A percentile compares a stretch with the other conserved stretches of the same genome.
phyloP scores from a whole-genome alignment of 2,797 vertebrate genomes.

The Myotis vivesi region DNA sequence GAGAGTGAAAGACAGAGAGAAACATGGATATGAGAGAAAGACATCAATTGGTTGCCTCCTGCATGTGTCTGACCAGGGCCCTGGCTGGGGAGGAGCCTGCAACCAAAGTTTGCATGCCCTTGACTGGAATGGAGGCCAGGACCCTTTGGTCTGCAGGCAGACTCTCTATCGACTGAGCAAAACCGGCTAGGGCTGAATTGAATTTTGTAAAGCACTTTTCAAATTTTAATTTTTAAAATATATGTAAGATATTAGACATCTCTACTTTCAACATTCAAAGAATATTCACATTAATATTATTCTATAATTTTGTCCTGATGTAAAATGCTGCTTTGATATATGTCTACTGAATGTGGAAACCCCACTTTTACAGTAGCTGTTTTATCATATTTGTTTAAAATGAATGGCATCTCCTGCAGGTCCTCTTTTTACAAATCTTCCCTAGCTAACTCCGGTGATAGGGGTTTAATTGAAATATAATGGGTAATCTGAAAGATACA shows the following conservation, averaged over 20 bases:
- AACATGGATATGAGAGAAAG: no score
- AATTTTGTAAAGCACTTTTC: not conserved
- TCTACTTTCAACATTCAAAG: not conserved
- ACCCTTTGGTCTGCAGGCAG: no score
- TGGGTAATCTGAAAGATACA: not conserved
- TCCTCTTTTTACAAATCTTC: not conserved
- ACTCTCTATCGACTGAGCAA: no score
- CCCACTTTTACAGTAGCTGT: not conserved
- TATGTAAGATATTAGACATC: not conserved
- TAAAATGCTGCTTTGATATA: not conserved
- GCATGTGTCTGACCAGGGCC: no score
- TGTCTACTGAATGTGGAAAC: not conserved
- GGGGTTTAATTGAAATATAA: not conserved
- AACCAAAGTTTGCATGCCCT: no score
- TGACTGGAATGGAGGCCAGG: no score
- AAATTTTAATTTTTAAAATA: not conserved
- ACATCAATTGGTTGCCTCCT: no score
- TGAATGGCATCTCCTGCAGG: not conserved
- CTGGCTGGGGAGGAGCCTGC: no score
- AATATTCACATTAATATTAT: not conserved
- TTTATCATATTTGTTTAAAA: not conserved
- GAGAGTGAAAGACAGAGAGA: no score
- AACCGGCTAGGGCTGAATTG: not conserved
- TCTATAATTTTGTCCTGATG: not conserved
- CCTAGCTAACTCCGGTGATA: not conserved